Conservation (phyloP, 2,888 invertebrate genomes). For the Tetragonisca angustula region DNA sequence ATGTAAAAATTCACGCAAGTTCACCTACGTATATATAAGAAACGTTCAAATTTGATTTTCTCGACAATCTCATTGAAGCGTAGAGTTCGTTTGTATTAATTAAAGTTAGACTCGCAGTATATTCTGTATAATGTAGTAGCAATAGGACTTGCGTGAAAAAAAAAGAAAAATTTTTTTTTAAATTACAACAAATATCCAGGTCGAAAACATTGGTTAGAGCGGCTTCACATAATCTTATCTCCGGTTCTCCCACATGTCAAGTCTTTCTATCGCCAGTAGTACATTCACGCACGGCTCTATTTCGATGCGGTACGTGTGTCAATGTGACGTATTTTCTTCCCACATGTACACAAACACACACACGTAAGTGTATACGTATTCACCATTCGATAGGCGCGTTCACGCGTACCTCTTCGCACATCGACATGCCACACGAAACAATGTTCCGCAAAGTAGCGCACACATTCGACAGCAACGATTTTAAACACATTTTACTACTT, state of each 20-base stretch:
- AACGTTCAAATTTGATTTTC: too few species aligned
- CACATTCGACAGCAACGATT: not conserved
- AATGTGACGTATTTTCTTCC: slow-evolving; percentile 7
- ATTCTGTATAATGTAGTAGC: too few species aligned
- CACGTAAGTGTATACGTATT: not conserved
- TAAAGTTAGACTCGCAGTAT: too few species aligned
- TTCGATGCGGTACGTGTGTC: slow-evolving; percentile 14
- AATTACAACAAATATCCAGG: slow-evolving; percentile 13
- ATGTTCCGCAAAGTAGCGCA: not conserved
- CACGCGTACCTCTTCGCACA: not conserved
- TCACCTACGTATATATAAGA: too few species aligned
- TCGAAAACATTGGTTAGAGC: not conserved
- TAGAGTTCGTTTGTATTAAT: too few species aligned
- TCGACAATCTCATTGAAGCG: too few species aligned
- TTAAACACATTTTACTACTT: not conserved
- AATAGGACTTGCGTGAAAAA: too few species aligned
- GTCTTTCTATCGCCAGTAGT: slow-evolving; percentile 31
- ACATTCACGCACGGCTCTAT: not conserved
- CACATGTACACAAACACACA: not conserved
- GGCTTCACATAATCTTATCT: slow-evolving; percentile 57
- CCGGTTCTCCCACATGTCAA: slow-evolving; percentile 44
- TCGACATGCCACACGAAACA: not conserved
- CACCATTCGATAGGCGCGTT: not conserved
- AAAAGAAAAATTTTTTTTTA: too few species aligned
- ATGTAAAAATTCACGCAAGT: too few species aligned